These are phyloP conservation scores for Philereme transversata DNA, from an alignment of 2,888 invertebrate species.

Conservation along the genomic window DNA sequence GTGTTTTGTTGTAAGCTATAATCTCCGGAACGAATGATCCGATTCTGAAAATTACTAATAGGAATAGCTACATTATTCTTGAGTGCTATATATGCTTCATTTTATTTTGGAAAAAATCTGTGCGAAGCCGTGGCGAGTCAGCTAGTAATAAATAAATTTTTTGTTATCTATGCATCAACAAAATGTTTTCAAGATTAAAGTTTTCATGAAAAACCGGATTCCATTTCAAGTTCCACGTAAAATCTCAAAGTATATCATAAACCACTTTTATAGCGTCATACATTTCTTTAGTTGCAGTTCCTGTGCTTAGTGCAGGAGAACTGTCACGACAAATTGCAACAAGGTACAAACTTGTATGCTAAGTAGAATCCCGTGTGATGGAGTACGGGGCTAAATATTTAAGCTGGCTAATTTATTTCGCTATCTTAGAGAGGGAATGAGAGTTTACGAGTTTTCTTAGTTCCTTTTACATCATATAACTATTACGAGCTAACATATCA, in stretches of 20 bases:
- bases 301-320: slow-evolving; percentile 21
- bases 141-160: no score
- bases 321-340: slow-evolving; percentile 19
- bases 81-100: no score
- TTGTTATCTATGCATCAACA: no score
- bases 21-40: no score
- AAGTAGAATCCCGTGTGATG: slow-evolving; percentile 29
- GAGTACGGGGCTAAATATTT: slow-evolving; percentile 19
- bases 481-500: no score
- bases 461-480: no score
- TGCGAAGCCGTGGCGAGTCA: no score
- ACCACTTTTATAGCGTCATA: slow-evolving; percentile 41
- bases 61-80: no score
- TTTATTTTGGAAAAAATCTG: no score
- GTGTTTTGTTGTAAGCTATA: no score
- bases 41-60: no score
- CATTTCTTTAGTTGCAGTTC: slow-evolving; percentile 26
- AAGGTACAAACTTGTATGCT: slow-evolving; percentile 19
- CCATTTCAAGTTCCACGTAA: slow-evolving; percentile 22
- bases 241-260: slow-evolving; percentile 42
- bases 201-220: slow-evolving; percentile 15
- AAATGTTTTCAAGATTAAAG: slow-evolving; percentile 4
- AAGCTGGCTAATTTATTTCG: not conserved
- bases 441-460: slow-evolving; percentile 1
- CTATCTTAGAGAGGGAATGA: not conserved